Evolutionary conservation across 2,797 vertebrate genomes (phyloP), one percentile per base, ranked within the genome.

Genomic region (Cryptoblepharus egeriae): DNA sequence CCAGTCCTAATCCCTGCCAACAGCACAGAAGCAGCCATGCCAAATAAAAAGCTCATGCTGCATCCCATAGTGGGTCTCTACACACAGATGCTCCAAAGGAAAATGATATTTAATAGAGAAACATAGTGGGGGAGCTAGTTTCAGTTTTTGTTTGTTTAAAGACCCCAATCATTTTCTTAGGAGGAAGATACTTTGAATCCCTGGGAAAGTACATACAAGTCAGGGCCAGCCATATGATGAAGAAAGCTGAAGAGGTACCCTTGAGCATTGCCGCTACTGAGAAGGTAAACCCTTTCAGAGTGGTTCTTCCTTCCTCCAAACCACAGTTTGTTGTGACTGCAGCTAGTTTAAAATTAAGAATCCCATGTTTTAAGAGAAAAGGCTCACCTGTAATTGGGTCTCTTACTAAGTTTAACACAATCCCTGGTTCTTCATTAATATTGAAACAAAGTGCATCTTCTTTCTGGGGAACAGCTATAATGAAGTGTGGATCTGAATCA

Each of bases 401-500:
- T 87, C 75, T 96, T 85, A 99, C 96, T 89, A 99, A 95, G 75
- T 95, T 96, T 73, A 99, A 95, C 87, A 99, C 96, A 16, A 95
- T 96, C 82, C 98, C 98, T 0, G 98, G 97, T 32, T 92, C 94
- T 87, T 97, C 96, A 11, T 98, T 96, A 69, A 99, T 97, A 94
- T 98, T 99, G 94, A 99, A 99, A 91, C 98, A 99, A 92, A 99
- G 88, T 52, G 96, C 93, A 11, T 99, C 97, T 0, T 96, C 91
- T 87, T 92, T 96, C 60, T 96, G 92, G 52, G 97, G 96, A 45
- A 98, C 94, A 20, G 96, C 94, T 83, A 99, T 96, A 82, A 99
- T 95, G 92, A 99, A 99, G 92, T 99, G 98, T 81, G 98, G 98
- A 88, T 99, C 98, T 87, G 97, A 97, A 64, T 99, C 98, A 95